Percentiles rank a stretch among this genome's conserved stretches.
Conservation (phyloP, 2,888 invertebrate genomes). For the Apamea monoglypha region DNA sequence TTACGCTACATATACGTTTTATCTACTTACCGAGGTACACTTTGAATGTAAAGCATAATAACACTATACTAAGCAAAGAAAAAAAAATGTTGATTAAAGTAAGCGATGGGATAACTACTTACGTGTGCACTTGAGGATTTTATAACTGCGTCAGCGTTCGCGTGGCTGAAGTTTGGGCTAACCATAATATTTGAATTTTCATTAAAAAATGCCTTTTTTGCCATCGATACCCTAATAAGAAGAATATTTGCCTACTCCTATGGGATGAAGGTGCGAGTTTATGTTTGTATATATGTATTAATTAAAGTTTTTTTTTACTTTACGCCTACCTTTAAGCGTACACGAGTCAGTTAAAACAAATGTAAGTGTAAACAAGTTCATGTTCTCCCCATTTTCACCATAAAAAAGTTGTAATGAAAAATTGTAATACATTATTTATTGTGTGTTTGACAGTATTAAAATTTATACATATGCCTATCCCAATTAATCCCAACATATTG, state of each 20-base stretch:
- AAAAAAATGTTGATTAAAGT: not conserved
- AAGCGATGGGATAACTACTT: not conserved
- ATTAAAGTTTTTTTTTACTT: not conserved
- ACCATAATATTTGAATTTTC: not conserved
- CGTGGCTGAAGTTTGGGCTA: not conserved
- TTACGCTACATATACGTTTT: not conserved
- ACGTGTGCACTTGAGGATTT: not conserved
- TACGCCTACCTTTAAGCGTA: not conserved
- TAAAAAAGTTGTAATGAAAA: conserved; percentile 25
- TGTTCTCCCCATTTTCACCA: conserved; percentile 25
- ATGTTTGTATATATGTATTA: not conserved
- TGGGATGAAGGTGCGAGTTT: no score
- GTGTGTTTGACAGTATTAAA: conserved; percentile 59
- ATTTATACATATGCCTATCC: conserved; percentile 56
- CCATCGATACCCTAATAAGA: not conserved
- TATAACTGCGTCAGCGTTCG: no score
- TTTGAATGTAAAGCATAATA: not conserved
- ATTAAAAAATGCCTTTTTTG: not conserved
- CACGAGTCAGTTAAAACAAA: conserved; percentile 13
- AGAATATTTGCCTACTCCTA: not conserved
- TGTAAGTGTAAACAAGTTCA: conserved; percentile 21
- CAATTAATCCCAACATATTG: conserved; percentile 65
- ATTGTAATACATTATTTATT: conserved; percentile 57
- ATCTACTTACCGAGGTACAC: not conserved
- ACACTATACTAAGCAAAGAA: not conserved